A percentile compares a stretch with the other conserved stretches of the same genome.
Conservation (phyloP, 1,140 invertebrate species). For the Diachasmimorpha longicaudata region DNA sequence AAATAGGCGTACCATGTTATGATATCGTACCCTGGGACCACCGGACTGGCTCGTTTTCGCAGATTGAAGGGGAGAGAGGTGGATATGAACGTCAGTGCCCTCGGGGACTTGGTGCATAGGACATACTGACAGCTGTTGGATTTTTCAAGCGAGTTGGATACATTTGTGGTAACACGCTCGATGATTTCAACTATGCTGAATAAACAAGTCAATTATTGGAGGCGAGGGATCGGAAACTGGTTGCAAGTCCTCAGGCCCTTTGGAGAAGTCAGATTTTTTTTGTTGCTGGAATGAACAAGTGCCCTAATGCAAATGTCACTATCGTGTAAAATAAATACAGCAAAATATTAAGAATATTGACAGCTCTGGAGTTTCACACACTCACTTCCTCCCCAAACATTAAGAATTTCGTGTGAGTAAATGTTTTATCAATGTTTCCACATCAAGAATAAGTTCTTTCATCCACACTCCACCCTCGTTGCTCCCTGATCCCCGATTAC, state of each 20-base stretch:
- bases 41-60: constrained; percentile 36
- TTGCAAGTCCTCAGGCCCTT: background rate
- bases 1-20: constrained; percentile 61
- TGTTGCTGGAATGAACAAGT: too few species aligned
- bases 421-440: constrained; percentile 20
- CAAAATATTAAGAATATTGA: background rate
- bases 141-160: constrained; percentile 17
- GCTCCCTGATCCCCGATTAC: constrained; percentile 22
- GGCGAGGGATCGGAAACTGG: background rate
- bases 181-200: constrained; percentile 41
- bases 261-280: too few species aligned
- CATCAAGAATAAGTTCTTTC: constrained; percentile 4
- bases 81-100: background rate
- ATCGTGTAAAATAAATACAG: too few species aligned
- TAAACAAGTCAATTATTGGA: constrained; percentile 50
- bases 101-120: background rate
- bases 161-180: constrained; percentile 50
- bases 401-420: background rate
- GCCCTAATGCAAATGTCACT: too few species aligned
- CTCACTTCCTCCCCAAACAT: background rate
- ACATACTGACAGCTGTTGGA: constrained; percentile 45
- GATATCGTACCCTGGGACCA: constrained; percentile 49
- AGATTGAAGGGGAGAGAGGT: background rate
- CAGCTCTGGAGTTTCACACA: background rate
- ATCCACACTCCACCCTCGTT: background rate